Evolutionary conservation across 2,113 vertebrate species (phyloP).

Genomic region (Oncorhynchus clarkii): DNA sequence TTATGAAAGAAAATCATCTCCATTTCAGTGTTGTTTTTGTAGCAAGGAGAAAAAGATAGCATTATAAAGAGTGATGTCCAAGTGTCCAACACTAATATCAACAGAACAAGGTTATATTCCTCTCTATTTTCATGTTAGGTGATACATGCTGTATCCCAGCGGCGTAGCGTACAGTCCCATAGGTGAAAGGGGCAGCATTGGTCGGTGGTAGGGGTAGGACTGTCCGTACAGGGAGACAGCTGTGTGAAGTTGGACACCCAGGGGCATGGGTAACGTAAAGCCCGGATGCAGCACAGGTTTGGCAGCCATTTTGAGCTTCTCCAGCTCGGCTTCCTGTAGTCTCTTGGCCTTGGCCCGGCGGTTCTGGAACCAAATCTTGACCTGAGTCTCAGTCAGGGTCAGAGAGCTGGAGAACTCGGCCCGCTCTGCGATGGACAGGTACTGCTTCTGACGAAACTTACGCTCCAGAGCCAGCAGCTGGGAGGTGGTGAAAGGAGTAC

Average conservation of each 20-base stretch:
- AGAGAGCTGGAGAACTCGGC: conserved; percentile 75
- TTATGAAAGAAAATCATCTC: not conserved
- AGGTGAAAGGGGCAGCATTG: conserved; percentile 66
- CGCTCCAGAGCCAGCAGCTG: conserved; percentile 76
- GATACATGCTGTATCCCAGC: conserved; percentile 74
- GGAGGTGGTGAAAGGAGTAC: conserved; percentile 75
- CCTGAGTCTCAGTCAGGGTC: conserved; percentile 75
- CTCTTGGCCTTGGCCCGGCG: conserved; percentile 76
- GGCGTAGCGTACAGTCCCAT: conserved; percentile 68
- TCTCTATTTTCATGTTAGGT: conserved; percentile 58
- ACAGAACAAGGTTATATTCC: not conserved
- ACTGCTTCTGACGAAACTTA: conserved; percentile 78
- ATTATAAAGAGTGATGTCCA: not conserved
- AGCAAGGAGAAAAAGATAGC: not conserved
- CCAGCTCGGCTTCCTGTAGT: conserved; percentile 76
- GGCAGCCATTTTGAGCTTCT: conserved; percentile 73
- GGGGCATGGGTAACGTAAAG: conserved; percentile 63
- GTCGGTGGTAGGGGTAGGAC: conserved; percentile 62
- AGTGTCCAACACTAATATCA: not conserved
- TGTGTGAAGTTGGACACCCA: conserved; percentile 46
- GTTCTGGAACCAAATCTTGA: conserved; percentile 80
- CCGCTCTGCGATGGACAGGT: conserved; percentile 75
- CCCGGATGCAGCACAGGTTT: conserved; percentile 62
- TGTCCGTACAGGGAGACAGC: conserved; percentile 70
- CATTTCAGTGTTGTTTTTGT: not conserved